These are phyloP conservation scores for Entomobrya proxima DNA, from an alignment of 2,888 invertebrate genomes.

Conservation along the genomic window DNA sequence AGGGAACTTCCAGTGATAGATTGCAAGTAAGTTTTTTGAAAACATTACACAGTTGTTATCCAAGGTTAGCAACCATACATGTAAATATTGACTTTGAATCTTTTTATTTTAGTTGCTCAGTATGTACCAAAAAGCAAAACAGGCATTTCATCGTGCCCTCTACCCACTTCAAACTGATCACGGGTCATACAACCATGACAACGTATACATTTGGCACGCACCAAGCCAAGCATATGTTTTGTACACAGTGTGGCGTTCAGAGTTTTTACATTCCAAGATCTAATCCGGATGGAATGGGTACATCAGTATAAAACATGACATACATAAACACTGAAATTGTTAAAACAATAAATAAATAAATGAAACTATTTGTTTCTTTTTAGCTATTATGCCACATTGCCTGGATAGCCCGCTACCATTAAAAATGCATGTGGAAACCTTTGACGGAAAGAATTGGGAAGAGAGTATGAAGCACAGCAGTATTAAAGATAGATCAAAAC, in stretches of 20 bases:
- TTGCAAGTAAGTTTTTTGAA: conserved; percentile 77
- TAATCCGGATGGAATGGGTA: conserved; percentile 79
- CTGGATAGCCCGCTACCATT: conserved; percentile 66
- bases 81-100: neutral
- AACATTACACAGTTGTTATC: no score
- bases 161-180: conserved; percentile 77
- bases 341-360: no score
- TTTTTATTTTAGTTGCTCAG: conserved; percentile 77
- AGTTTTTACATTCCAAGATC: conserved; percentile 80
- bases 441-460: conserved; percentile 71
- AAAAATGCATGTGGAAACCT: conserved; percentile 61
- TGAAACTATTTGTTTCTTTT: no score
- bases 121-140: conserved; percentile 79
- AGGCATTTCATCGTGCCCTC: conserved; percentile 79
- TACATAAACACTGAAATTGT: no score
- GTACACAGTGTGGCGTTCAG: conserved; percentile 79
- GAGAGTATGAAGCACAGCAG: conserved; percentile 53
- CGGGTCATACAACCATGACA: conserved; percentile 78
- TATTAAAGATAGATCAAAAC: conserved; percentile 46
- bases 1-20: conserved; percentile 77
- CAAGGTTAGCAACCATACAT: no score
- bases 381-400: conserved; percentile 71
- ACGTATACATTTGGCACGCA: conserved; percentile 79
- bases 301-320: neutral
- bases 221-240: conserved; percentile 79